Base-by-base conservation (phyloP, 2,797 vertebrate species). In the Chromobotia macracanthus region DNA sequence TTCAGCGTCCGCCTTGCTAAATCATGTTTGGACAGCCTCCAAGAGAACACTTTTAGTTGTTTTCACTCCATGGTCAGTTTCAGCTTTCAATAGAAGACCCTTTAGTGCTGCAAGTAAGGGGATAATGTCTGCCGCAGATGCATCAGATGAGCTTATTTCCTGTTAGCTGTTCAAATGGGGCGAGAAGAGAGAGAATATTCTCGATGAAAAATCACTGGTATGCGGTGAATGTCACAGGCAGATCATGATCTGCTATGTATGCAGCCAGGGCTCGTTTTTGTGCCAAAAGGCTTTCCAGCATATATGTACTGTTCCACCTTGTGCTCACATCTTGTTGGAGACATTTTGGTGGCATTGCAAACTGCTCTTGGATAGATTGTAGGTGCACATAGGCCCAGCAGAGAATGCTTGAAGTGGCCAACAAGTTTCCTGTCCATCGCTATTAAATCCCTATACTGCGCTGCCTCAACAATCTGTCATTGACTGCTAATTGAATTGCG, bases 371-470 rank as follows among this genome's bases (percentile, higher is more conserved):
- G 3, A 68, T 35, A 71, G 23, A 8, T 16, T 72, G 25, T 13
- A 84, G 61, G 41, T 50, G 16, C 1, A 35, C 21, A 28, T 66
- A 67, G 44, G 44, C 44, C 11, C n/a, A 46, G 44, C 9, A 6
- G 50, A 55, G 58, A 70, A 63, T 81, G 79, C 23, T 80, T 82
- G 19, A 82, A 84, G 38, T 84, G 83, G 12, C 80, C 76, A 3
- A 77, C 67, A 53, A 68, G 82, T 41, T 69, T 63, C n/a, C 77
- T 63, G 5, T 67, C 68, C 15, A 25, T 82, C 16, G 72, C 72
- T 19, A 84, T 48, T 2, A 51, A 10, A 50, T 80, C 71, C 5
- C 56, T 15, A 72, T 71, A 25, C 71, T 82, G 60, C 73, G 19
- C 53, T 82, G 80, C 18, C 41, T 71, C 48, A 79, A 51, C 25